Base-by-base conservation (phyloP, 2,888 invertebrate species). In the Marronus borbonicus region DNA sequence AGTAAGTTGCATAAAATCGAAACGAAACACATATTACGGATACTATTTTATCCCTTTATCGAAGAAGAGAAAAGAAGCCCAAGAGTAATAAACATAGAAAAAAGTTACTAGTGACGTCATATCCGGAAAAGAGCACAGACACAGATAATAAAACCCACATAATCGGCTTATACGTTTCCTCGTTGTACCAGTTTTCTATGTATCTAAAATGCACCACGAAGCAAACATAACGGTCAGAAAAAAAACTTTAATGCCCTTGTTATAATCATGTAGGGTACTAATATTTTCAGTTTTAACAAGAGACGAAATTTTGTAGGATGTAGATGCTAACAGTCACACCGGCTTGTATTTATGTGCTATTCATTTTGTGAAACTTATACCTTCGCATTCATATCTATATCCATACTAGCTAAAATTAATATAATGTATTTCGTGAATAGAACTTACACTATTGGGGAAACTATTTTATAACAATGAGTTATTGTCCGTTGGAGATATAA, bases 81-180 rank as follows among this genome's bases (percentile, higher is more conserved):
- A 66, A 17, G 44, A 17, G 44, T 20, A 39, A 17, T 44, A 66
- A 55, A n/a, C 14, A 36, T 36, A 58, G 31, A 70, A 69, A 49
- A 69, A 58, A 55, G 49, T 70, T 55, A 24, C 12, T 17, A 4
- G 36, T 55, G 74, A 50, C 39, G 72, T 60, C 65, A 52, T 39
- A 65, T 49, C 75, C 77, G 66, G 66, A 64, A 78, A 65, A 70
- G 64, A 75, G 77, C 66, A 75, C 68, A 69, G 76, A 75, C 74
- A 69, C 76, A 76, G 79, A 79, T 75, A 77, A 79, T 77, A 79
- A 79, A 79, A 77, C 75, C 77, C 62, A 79, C 49, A 62, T 77
- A 79, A 79, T 77, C 79, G 77, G 79, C 79, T 79, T 79, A 79
- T 58, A 55, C 58, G 36, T 55, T 55, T 69, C 44, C 50, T 20